These are phyloP conservation scores for Parauchenoglanis ngamensis DNA, from an alignment of 2,797 vertebrate genomes.

Conservation along the genomic window DNA sequence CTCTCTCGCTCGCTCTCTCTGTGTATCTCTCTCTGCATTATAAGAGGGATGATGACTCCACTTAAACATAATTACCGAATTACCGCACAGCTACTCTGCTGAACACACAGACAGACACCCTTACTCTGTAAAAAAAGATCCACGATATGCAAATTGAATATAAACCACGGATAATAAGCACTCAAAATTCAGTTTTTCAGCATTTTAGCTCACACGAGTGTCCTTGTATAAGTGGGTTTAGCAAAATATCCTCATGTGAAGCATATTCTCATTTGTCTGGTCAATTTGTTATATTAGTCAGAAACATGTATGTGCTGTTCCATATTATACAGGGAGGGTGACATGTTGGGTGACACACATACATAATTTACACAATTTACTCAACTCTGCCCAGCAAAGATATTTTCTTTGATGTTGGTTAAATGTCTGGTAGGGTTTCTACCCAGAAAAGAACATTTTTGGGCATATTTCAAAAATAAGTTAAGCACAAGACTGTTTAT, in stretches of 20 bases:
- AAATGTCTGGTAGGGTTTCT: no score
- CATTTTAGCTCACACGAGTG: background rate
- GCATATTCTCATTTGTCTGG: no score
- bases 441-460: no score
- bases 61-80: conserved; percentile 37
- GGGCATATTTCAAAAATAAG: no score
- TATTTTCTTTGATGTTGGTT: no score
- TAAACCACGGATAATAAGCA: background rate
- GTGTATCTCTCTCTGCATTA: background rate
- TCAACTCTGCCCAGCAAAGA: background rate
- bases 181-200: background rate
- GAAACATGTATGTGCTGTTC: background rate
- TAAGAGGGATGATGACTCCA: conserved; percentile 37
- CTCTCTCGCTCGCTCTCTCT: background rate
- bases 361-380: background rate
- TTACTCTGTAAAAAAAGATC: background rate
- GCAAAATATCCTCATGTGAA: background rate
- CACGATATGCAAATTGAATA: conserved; percentile 11
- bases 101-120: background rate
- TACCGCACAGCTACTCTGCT: conserved; percentile 20
- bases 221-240: background rate
- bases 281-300: background rate
- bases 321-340: background rate
- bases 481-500: background rate
- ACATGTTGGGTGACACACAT: background rate